These are phyloP conservation scores for Calliphora vomitoria DNA, from an alignment of 2,888 invertebrate genomes.

Conservation along the genomic window DNA sequence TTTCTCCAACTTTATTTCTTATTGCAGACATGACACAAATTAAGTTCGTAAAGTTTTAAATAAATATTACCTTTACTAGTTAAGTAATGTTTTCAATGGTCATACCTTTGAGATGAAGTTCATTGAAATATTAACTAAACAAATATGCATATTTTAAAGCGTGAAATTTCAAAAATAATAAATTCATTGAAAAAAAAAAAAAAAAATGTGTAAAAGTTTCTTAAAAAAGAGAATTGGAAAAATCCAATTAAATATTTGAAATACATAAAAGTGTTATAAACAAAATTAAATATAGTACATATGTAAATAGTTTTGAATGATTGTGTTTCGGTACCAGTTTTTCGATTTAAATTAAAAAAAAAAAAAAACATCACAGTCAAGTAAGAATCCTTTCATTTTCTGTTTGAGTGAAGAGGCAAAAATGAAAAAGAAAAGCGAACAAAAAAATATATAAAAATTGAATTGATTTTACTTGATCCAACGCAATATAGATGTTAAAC, in stretches of 20 bases:
- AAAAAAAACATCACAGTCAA: conserved; percentile 71
- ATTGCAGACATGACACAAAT: conserved; percentile 2
- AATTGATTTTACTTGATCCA: conserved; percentile 80
- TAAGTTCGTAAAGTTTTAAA: background rate
- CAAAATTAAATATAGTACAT: conserved; percentile 20
- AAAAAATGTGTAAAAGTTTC: conserved; percentile 15
- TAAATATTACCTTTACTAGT: background rate
- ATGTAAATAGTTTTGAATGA: conserved; percentile 42
- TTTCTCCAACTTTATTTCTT: conserved; percentile 24
- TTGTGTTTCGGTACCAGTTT: conserved; percentile 45
- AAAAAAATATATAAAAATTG: conserved; percentile 14
- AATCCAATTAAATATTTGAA: conserved; percentile 1
- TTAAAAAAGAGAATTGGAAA: conserved; percentile 17
- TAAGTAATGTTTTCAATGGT: no score
- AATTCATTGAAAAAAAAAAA: conserved; percentile 21
- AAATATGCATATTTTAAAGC: background rate
- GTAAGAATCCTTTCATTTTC: conserved; percentile 62
- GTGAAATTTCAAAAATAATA: conserved; percentile 4
- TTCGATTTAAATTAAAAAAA: conserved; percentile 37
- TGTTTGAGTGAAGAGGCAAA: conserved; percentile 29
- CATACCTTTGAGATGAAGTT: background rate
- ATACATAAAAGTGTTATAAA: background rate
- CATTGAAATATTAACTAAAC: background rate
- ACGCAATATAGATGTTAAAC: conserved; percentile 92
- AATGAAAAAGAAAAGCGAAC: conserved; percentile 27